Percentiles rank a stretch among this genome's conserved stretches.
phyloP scores from a whole-genome alignment of 2,888 invertebrate species.

The Torymus aiolomorphi region DNA sequence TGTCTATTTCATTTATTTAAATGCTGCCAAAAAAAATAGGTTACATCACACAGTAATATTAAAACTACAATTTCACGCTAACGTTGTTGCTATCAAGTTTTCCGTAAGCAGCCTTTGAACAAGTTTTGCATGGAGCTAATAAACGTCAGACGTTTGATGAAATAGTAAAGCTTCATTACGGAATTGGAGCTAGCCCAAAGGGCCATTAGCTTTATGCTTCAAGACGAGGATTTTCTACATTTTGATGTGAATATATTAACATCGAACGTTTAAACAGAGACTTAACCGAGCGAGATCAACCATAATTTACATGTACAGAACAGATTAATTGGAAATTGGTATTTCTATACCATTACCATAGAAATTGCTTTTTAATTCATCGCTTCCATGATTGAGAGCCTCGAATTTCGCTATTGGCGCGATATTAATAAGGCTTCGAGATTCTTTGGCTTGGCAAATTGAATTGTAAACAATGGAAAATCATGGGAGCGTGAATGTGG shows the following conservation, averaged over 20 bases:
- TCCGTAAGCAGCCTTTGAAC: constrained; percentile 3
- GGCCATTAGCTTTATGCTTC: constrained; percentile 1
- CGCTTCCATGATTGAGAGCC: too few relatives aligned
- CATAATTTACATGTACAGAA: too few relatives aligned
- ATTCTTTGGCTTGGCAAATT: neutral
- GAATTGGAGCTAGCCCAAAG: constrained; percentile 2
- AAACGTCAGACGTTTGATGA: constrained; percentile 14
- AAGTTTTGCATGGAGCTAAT: constrained; percentile 22
- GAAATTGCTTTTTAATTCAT: too few relatives aligned
- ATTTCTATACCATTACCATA: too few relatives aligned
- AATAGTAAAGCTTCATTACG: constrained; percentile 20
- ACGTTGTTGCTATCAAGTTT: neutral
- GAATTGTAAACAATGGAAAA: neutral
- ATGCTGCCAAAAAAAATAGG: too few relatives aligned
- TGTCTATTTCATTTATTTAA: too few relatives aligned
- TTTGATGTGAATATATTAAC: too few relatives aligned
- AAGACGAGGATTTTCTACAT: neutral
- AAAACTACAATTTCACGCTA: neutral
- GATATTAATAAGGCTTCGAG: too few relatives aligned
- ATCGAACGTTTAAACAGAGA: too few relatives aligned
- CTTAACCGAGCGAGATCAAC: too few relatives aligned
- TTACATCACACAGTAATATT: neutral
- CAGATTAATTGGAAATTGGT: too few relatives aligned
- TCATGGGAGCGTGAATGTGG: neutral
- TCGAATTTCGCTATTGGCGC: too few relatives aligned